A percentile compares a stretch with the other conserved stretches of the same genome.
Conservation (phyloP, 1,140 invertebrate species). For the Catajapyx aquilonaris region DNA sequence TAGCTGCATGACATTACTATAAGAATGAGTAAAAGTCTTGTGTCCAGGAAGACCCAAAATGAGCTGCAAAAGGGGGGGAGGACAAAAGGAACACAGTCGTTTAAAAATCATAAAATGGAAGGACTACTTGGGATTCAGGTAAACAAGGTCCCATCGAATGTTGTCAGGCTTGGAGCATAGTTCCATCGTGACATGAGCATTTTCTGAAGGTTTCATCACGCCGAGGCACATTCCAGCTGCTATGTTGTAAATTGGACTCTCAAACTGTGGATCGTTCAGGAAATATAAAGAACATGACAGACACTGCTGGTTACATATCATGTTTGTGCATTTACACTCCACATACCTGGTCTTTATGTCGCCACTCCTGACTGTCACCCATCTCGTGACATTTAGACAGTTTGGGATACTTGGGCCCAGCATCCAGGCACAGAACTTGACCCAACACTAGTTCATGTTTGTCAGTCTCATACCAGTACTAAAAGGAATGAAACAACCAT, state of each 20-base stretch:
- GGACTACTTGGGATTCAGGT: too few relatives aligned
- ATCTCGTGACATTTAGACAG: conserved; percentile 83
- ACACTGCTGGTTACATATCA: not conserved
- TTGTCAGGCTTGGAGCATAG: conserved; percentile 46
- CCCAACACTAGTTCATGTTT: conserved; percentile 66
- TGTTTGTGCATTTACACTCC: not conserved
- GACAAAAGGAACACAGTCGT: too few relatives aligned
- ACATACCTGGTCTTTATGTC: conserved; percentile 41
- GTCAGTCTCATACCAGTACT: conserved; percentile 73
- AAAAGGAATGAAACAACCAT: conserved; percentile 10
- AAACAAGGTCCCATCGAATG: too few relatives aligned
- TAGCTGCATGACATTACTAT: too few relatives aligned
- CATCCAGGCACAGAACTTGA: conserved; percentile 64
- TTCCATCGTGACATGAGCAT: conserved; percentile 38
- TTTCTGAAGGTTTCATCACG: conserved; percentile 25
- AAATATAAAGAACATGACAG: conserved; percentile 1
- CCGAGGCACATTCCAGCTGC: conserved; percentile 65
- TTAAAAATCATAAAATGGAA: too few relatives aligned
- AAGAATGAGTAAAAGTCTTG: too few relatives aligned
- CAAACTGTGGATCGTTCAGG: conserved; percentile 24
- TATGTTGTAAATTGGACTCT: conserved; percentile 60
- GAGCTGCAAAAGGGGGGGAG: too few relatives aligned
- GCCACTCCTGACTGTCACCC: conserved; percentile 75
- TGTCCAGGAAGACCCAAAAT: too few relatives aligned
- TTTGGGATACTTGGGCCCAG: conserved; percentile 29